phyloP scores from a whole-genome alignment of 1,140 invertebrate genomes.

The Whitmania pigra region DNA sequence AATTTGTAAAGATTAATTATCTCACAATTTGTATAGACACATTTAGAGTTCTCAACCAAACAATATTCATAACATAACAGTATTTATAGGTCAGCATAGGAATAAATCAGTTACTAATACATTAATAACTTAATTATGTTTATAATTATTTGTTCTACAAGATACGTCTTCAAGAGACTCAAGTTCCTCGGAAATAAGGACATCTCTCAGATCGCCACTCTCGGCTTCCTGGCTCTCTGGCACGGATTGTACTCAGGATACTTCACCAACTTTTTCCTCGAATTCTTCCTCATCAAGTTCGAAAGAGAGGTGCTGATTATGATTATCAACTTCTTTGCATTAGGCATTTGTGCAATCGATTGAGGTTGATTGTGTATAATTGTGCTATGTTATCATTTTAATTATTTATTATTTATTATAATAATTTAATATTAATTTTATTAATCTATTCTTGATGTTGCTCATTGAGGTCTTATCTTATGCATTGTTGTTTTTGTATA shows the following conservation, averaged over 20 bases:
- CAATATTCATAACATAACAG: no score
- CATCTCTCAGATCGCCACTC: conserved; percentile 65
- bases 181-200: conserved; percentile 73
- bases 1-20: no score
- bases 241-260: conserved; percentile 82
- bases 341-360: conserved; percentile 1
- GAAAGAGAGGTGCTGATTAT: conserved; percentile 60
- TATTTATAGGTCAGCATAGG: neutral
- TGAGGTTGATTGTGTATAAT: neutral
- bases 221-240: conserved; percentile 80
- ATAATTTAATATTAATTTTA: no score
- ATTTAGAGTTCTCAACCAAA: no score
- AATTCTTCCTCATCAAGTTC: conserved; percentile 69
- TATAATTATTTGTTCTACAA: conserved; percentile 34
- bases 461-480: no score
- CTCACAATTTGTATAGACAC: no score
- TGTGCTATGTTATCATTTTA: no score
- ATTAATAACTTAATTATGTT: conserved; percentile 5
- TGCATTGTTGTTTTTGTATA: no score
- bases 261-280: conserved; percentile 77
- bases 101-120: conserved; percentile 1
- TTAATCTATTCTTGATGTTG: no score
- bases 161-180: conserved; percentile 75
- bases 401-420: no score
- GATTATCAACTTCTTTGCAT: neutral